Base-by-base conservation (phyloP, 2,797 vertebrate species). In the Acipenser oxyrinchus region DNA sequence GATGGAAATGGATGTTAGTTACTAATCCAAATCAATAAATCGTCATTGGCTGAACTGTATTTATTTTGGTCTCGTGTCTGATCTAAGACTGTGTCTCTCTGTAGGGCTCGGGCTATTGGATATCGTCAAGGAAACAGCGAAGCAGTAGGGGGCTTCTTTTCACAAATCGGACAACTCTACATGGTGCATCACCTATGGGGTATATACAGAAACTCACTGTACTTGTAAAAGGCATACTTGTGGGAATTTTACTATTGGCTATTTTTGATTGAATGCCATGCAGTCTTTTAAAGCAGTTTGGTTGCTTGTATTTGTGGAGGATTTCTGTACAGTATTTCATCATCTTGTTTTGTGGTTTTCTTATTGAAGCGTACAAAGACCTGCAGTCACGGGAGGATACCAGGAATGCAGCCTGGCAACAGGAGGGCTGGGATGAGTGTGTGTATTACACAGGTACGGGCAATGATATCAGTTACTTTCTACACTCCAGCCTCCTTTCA, bases 111-210 rank as follows among this genome's bases (percentile, higher is more conserved):
- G 53, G 96, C 94, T 0, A 95, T 99, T 66, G 77, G 93, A 12
- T 94, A 91, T 78, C 90, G 96, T 23, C 96, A 99, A 81, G 93
- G 95, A 13, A 88, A 77, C 61, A 82, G 86, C 0, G 95, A 98
- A 81, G 95, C 97, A 0, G 94, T 97, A 10, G 95, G 95, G 74
- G 97, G 95, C 0, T 97, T 98, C 85, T 97, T 97, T 89, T 99
- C 95, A 49, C 95, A 98, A 78, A 98, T 98, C 9, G 96, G 96
- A 48, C 89, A 91, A 76, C 89, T 97, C 4, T 99, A 98, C 15
- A 96, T 95, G 93, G 95, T 97, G 69, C 95, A 97, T 81, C 95
- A 98, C 74, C 93, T 97, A 18, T 98, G 95, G 95, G 96, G 95
- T 99, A 86, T 70, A 11, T 55, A 55, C 23, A 37, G 23, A 37